phyloP scores from a whole-genome alignment of 2,888 invertebrate genomes.

The Hyles lineata region DNA sequence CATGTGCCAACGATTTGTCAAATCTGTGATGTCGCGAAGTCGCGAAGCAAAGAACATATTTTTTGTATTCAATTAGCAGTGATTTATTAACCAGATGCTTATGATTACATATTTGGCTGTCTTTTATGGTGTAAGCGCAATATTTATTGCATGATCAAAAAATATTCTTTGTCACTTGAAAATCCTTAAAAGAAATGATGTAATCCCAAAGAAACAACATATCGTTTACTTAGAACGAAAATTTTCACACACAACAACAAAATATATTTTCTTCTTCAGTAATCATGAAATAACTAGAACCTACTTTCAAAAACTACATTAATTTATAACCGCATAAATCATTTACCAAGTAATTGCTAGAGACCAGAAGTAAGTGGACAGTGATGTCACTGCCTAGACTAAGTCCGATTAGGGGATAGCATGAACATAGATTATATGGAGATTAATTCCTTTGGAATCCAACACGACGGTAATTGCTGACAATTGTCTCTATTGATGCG shows the following conservation, averaged over 20 bases:
- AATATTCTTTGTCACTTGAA: too few relatives aligned
- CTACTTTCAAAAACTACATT: not conserved
- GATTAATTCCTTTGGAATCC: conserved; percentile 43
- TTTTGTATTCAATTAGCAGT: not conserved
- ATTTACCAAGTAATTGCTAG: not conserved
- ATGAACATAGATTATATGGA: conserved; percentile 38
- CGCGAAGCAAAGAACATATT: not conserved
- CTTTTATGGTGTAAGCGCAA: too few relatives aligned
- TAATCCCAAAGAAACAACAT: too few relatives aligned
- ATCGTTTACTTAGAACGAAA: too few relatives aligned
- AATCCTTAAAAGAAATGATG: too few relatives aligned
- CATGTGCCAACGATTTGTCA: not conserved
- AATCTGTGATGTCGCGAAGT: conserved; percentile 1
- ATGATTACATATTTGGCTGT: too few relatives aligned
- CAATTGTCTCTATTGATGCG: conserved; percentile 49
- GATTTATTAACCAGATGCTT: too few relatives aligned
- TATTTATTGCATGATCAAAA: too few relatives aligned
- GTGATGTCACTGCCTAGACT: conserved; percentile 30
- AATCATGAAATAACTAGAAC: not conserved
- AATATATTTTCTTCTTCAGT: not conserved
- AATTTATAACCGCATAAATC: not conserved
- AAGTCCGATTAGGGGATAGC: conserved; percentile 25
- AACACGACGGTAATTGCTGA: conserved; percentile 42
- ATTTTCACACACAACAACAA: not conserved
- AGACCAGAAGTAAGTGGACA: conserved; percentile 1